phyloP scores from a whole-genome alignment of 30 jellyfish, hydroid and myxozoan genomes.

The Cassiopea andromeda region DNA sequence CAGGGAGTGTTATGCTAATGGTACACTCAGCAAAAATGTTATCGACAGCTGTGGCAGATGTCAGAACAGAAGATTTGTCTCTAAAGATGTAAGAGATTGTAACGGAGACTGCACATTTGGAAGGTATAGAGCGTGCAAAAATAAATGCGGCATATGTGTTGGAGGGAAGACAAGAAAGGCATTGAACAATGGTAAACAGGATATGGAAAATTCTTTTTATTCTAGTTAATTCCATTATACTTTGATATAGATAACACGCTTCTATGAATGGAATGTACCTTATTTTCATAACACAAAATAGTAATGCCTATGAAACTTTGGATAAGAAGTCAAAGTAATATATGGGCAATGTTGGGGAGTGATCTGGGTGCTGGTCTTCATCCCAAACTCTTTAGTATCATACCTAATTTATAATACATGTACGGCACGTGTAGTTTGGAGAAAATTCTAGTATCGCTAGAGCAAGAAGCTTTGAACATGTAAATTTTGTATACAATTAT shows the following conservation, averaged over 20 bases:
- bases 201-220: neutral
- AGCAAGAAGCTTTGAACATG: too few relatives aligned
- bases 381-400: too few relatives aligned
- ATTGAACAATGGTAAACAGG: conserved; percentile 31
- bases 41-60: conserved; percentile 65
- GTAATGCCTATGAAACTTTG: too few relatives aligned
- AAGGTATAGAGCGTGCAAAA: conserved; percentile 50
- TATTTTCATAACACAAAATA: too few relatives aligned
- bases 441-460: too few relatives aligned
- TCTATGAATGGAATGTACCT: too few relatives aligned
- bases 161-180: conserved; percentile 59
- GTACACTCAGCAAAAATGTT: conserved; percentile 48
- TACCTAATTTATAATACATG: too few relatives aligned
- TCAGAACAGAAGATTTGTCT: conserved; percentile 16
- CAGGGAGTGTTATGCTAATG: conserved; percentile 40
- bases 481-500: too few relatives aligned
- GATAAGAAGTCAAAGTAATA: too few relatives aligned
- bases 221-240: neutral
- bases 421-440: too few relatives aligned
- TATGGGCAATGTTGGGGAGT: too few relatives aligned
- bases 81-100: conserved; percentile 35
- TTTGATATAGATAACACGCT: neutral
- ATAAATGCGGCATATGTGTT: conserved; percentile 62
- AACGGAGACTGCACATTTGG: conserved; percentile 45
- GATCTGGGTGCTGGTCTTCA: too few relatives aligned